Base-by-base conservation (phyloP, 2,113 vertebrate species). In the Osmerus eperlanus region DNA sequence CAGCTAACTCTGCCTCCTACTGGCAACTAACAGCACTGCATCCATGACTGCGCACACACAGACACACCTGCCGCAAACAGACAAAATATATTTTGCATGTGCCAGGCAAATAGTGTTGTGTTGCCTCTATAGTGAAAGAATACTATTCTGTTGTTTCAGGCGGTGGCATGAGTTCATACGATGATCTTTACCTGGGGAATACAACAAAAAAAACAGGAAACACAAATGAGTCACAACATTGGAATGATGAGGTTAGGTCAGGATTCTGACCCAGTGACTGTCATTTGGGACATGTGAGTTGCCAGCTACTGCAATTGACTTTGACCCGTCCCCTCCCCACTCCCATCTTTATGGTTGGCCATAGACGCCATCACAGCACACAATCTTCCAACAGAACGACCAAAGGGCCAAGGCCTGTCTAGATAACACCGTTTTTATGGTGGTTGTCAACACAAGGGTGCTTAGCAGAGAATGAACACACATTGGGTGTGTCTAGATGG, bases 351-450 rank as follows among this genome's bases (percentile, higher is more conserved):
- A 92, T 85, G 83, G 76, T 89, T 81, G 25, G 73, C 77, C 78
- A 83, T 87, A 83, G 85, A 89, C 71, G 62, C 76, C 85, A 87
- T 84, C 83, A 81, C 81, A 76, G 80, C 83, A 84, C 70, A 56
- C 62, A 18, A 79, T 83, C 77, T 65, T 81, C 81, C 78, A 88
- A 80, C 78, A 79, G 71, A 60, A n/a, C 32, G 85, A 78, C 81
- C 89, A 92, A 90, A 89, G 89, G 88, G 89, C 88, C 86, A 87
- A 86, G 84, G 85, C 86, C 76, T 80, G 82, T 59, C 65, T 51
- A 89, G 91, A 92, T 93, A 92, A 92, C 88, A 71, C 78, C 28
- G 74, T 72, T 87, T 91, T 93, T 92, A 92, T 91, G 90, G 86
- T 28, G 14, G 84, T 76, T 85, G 83, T 89, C 89, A 92, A 89